Conservation (phyloP, 2,797 vertebrate genomes). For the Megalops cyprinoides region DNA sequence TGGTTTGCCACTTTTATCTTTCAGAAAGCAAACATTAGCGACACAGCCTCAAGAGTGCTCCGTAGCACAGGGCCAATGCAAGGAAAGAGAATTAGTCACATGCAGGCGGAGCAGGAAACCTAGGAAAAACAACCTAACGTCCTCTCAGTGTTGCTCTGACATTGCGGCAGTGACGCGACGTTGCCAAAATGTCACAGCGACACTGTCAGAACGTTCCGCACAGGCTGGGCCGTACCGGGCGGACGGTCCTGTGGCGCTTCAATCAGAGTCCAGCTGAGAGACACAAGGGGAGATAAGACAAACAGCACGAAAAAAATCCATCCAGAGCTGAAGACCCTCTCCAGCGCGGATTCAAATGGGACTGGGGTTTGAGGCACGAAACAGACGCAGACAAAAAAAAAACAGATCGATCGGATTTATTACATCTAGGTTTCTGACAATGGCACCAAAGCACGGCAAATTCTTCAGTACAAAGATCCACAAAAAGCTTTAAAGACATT, state of each 20-base stretch:
- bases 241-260: background rate
- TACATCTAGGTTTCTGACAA: background rate
- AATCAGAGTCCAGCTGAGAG: background rate
- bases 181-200: background rate
- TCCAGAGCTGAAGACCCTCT: background rate
- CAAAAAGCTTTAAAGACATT: background rate
- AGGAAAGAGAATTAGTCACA: too few species aligned
- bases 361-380: background rate
- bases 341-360: background rate
- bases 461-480: background rate
- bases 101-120: background rate
- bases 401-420: too few species aligned
- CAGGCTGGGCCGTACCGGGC: background rate
- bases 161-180: background rate
- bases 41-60: background rate
- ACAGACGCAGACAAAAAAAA: background rate
- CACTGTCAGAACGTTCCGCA: background rate
- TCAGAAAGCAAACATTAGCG: too few species aligned
- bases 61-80: too few species aligned
- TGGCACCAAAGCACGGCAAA: background rate
- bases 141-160: background rate
- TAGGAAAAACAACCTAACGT: background rate
- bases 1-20: too few species aligned
- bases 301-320: too few species aligned
- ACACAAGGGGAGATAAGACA: background rate